Percentiles rank a stretch among this genome's conserved stretches.
Conservation (phyloP, 2,797 vertebrate genomes). For the Mormyrops boulengeri region DNA sequence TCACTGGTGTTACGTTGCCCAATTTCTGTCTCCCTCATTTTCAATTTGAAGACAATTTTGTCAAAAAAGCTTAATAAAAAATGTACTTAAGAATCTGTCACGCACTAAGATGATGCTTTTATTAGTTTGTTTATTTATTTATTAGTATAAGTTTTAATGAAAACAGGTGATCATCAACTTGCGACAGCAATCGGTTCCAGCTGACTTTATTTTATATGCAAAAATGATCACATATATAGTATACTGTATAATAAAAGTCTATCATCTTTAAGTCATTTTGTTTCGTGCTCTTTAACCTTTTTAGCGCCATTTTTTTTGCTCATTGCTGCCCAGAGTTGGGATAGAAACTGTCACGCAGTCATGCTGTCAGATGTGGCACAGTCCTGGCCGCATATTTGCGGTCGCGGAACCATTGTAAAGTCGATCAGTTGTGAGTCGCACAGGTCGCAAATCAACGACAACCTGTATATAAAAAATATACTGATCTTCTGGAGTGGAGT, state of each 20-base stretch:
- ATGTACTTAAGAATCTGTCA: not conserved
- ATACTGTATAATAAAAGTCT: no score
- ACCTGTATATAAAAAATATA: not conserved
- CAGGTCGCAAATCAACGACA: not conserved
- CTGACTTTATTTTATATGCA: no score
- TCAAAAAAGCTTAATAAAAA: not conserved
- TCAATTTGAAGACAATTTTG: not conserved
- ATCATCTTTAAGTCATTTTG: not conserved
- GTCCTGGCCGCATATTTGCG: not conserved
- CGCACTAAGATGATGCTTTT: not conserved
- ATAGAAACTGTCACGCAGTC: not conserved
- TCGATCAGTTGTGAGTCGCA: not conserved
- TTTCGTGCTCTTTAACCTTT: not conserved
- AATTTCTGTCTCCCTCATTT: not conserved
- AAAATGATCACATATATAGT: no score
- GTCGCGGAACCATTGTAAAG: not conserved
- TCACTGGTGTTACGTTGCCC: not conserved
- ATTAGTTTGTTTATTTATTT: not conserved
- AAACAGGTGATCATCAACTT: not conserved
- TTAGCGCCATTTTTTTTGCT: not conserved
- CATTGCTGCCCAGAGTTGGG: not conserved
- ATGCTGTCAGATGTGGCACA: not conserved
- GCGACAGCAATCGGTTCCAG: no score
- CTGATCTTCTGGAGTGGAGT: not conserved
- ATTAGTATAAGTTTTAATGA: not conserved